phyloP scores from a whole-genome alignment of 2,797 vertebrate species.

The Lepilemur septentrionalis region DNA sequence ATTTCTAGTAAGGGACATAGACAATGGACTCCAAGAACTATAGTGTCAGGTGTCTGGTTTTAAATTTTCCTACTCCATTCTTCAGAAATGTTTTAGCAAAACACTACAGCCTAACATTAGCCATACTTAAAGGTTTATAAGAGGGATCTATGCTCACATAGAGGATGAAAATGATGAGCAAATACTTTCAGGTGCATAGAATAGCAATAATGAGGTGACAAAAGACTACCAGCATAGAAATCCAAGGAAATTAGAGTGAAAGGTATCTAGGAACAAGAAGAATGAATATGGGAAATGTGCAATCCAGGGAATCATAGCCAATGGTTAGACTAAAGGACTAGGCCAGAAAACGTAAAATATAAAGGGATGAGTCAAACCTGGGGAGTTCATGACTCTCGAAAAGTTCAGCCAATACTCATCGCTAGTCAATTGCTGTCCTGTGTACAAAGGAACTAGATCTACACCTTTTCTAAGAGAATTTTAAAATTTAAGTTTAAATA shows the following conservation, averaged over 20 bases:
- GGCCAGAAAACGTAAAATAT: background rate
- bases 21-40: background rate
- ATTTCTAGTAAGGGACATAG: background rate
- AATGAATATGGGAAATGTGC: background rate
- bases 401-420: background rate
- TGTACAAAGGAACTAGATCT: background rate
- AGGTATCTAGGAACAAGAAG: background rate
- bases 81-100: background rate
- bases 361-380: background rate
- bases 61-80: background rate
- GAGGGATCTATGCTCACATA: background rate
- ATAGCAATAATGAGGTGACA: background rate
- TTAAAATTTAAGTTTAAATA: conserved; percentile 13
- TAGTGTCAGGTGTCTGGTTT: background rate
- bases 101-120: background rate
- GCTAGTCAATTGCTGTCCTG: background rate
- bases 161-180: background rate
- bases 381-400: background rate
- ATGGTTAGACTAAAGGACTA: background rate
- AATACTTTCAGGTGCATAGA: background rate
- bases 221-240: background rate
- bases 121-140: background rate
- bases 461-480: background rate
- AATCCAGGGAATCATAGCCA: background rate
- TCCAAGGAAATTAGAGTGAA: background rate